Base-by-base conservation (phyloP, 92 coral and sea anemone genomes). In the Paragorgia papillata region DNA sequence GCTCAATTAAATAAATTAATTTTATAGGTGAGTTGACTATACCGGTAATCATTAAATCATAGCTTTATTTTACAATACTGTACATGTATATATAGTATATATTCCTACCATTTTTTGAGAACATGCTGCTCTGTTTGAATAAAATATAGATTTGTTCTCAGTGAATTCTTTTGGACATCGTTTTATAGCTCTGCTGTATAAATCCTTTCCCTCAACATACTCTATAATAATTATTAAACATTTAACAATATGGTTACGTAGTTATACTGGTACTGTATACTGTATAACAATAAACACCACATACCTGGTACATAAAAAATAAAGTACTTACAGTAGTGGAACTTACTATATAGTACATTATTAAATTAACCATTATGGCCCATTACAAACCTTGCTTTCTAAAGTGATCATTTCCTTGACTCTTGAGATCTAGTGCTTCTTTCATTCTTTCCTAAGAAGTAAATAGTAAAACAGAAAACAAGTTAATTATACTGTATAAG, bases 111-210 rank as follows among this genome's bases (percentile, higher is more conserved):
- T 87, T 80, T 90, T 89, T 9, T 88, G 92, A 33, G 86, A 87
- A 61, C 98, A 94, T 20, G 98, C 98, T 62, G 98, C 98, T 68
- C 98, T 89, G 33, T 94, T 94, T 10, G 98, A 92, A 80, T 82
- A 89, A 62, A 86, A 94, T 68, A 94, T 63, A 19, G 98, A 80
- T 56, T 87, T 88, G 70, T 94, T 92, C 32, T 87, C 86, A 29
- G 79, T 74, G 68, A 86, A 94, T 60, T 85, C 89, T 32, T 81
- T 75, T 20, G 97, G 98, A 66, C 98, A 91, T 20, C 69, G 87
- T 75, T 73, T 82, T 55, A 91, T 83, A 13, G 98, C 97, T 55
- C 81, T 82, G 74, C 96, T 88, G 73, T 94, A 94, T 13, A 86
- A 78, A 39, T 91, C 98, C 70, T 69, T 94, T 37, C 97, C 98